Conservation (phyloP, 2,113 vertebrate genomes). For the Pontoporia blainvillei region DNA sequence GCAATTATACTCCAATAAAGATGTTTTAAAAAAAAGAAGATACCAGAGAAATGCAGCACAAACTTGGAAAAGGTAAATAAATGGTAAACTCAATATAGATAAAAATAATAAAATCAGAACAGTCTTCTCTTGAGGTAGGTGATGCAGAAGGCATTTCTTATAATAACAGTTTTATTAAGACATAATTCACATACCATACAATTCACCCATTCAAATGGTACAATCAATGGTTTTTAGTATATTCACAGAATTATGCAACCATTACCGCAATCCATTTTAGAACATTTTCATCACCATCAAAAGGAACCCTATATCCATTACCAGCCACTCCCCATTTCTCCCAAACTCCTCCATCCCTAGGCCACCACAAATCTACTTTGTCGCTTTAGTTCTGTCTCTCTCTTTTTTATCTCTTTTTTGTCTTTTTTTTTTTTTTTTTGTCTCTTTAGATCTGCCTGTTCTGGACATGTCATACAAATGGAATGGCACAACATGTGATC, state of each 20-base stretch:
- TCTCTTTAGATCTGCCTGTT: neutral
- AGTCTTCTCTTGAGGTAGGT: neutral
- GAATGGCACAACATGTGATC: neutral
- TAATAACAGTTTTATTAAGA: neutral
- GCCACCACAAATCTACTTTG: neutral
- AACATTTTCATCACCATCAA: neutral
- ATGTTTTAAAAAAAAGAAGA: neutral
- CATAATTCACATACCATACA: neutral
- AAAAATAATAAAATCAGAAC: neutral
- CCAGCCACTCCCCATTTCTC: neutral
- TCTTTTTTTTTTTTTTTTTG: neutral
- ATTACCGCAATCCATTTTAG: neutral
- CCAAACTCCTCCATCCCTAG: neutral
- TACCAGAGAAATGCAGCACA: neutral
- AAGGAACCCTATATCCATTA: neutral
- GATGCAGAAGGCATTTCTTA: neutral
- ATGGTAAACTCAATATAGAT: neutral
- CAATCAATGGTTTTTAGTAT: neutral
- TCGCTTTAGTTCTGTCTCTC: neutral
- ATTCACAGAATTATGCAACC: neutral
- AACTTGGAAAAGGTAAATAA: neutral
- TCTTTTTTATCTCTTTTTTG: neutral
- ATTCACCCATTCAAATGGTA: neutral
- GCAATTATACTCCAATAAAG: no score
- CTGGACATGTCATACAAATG: neutral